A percentile compares a stretch with the other conserved stretches of the same genome.
phyloP scores from a whole-genome alignment of 2,797 vertebrate genomes.

The Hypotaenidia philippensis region DNA sequence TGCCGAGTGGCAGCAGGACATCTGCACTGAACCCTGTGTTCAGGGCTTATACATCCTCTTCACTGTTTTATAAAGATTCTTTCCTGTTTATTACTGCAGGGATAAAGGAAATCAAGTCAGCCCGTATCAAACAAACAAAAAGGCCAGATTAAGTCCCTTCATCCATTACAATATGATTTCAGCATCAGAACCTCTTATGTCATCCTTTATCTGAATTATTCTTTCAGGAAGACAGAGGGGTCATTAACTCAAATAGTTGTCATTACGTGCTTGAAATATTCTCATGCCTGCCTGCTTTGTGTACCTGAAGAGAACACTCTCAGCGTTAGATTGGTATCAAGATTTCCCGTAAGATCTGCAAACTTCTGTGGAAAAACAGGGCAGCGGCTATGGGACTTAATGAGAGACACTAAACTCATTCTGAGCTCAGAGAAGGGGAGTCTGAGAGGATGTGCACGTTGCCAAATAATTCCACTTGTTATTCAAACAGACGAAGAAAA shows the following conservation, averaged over 20 bases:
- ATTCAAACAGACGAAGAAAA: constrained; percentile 11
- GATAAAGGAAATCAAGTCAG: constrained; percentile 6
- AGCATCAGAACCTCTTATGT: background rate
- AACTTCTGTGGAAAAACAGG: constrained; percentile 65
- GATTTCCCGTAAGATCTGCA: constrained; percentile 68
- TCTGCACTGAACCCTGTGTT: background rate
- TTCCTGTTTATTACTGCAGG: background rate
- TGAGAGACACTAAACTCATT: constrained; percentile 52
- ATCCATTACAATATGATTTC: background rate
- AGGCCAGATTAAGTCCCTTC: background rate
- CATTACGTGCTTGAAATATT: constrained; percentile 36
- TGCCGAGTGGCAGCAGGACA: background rate
- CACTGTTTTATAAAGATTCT: background rate
- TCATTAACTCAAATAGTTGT: constrained; percentile 29
- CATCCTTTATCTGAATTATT: constrained; percentile 8
- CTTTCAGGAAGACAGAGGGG: constrained; percentile 3
- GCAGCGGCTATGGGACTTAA: constrained; percentile 50
- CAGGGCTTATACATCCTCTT: background rate
- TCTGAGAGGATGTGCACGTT: constrained; percentile 40
- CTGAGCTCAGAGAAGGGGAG: constrained; percentile 22
- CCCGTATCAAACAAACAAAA: background rate
- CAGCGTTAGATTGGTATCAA: constrained; percentile 9
- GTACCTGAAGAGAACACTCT: constrained; percentile 57
- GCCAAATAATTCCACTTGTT: constrained; percentile 63
- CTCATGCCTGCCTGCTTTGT: constrained; percentile 47